phyloP scores from a whole-genome alignment of 2,888 invertebrate species.

The Rhogogaster chlorosoma region DNA sequence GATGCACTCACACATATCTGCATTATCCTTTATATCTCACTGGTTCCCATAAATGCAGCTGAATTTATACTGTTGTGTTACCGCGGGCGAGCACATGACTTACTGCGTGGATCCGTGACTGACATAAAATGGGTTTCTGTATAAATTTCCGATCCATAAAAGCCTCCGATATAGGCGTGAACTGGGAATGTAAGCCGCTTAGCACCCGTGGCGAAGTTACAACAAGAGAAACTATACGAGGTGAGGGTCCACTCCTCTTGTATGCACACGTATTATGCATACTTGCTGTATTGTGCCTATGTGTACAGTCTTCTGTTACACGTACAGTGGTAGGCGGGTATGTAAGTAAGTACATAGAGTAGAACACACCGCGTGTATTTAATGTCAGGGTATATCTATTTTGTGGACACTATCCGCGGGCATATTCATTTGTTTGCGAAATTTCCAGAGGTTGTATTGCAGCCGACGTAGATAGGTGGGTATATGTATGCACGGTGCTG shows the following conservation, averaged over 20 bases:
- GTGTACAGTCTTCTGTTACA: not conserved
- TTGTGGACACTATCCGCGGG: slow-evolving; percentile 1
- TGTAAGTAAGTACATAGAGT: not conserved
- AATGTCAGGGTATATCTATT: slow-evolving; percentile 11
- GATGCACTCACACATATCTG: not conserved
- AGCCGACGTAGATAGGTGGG: not conserved
- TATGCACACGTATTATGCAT: not conserved
- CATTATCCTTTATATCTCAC: not conserved
- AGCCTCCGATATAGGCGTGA: slow-evolving; percentile 1
- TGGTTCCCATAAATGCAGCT: not conserved
- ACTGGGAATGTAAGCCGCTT: not conserved
- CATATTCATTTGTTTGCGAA: slow-evolving; percentile 18
- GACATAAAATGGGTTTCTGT: slow-evolving; percentile 29
- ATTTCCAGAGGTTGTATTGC: slow-evolving; percentile 15
- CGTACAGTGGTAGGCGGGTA: not conserved
- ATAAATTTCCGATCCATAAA: slow-evolving; percentile 31
- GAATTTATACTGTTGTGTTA: not conserved
- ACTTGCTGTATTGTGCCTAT: not conserved
- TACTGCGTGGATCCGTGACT: slow-evolving; percentile 33
- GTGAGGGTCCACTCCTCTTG: slow-evolving; percentile 18
- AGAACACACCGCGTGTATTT: slow-evolving; percentile 6
- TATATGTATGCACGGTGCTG: not conserved
- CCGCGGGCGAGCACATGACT: not conserved
- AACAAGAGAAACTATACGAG: slow-evolving; percentile 27
- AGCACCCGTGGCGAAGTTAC: slow-evolving; percentile 15